Base-by-base conservation (phyloP, 2,888 invertebrate species). In the Conus canariensis region DNA sequence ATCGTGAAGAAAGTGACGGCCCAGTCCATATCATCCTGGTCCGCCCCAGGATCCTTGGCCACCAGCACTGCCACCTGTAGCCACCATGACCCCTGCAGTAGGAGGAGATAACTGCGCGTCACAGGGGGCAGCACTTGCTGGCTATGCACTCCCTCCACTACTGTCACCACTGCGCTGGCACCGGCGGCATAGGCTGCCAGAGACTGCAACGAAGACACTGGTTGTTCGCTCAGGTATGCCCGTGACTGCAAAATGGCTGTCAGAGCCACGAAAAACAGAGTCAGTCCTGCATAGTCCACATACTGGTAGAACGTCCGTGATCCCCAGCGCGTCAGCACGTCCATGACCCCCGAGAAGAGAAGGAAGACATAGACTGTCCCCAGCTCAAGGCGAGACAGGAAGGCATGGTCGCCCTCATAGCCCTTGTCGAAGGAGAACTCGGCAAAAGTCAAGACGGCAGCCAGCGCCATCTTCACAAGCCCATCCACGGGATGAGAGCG, bases 351-450 rank as follows among this genome's bases (percentile, higher is more conserved):
- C 6, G 80, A 88, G 2, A 88, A 59, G 10, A 88, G 14, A 10
- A 88, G 60, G 74, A 77, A 88, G 60, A 25, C 59, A 30, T 58
- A 88, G 60, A 88, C 22, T 8, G 88, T 88, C 9, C 88, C 88
- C 60, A 88, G 74, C 64, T 88, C 88, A 0, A 59, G 22, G 60
- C 60, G 70, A 5, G 88, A 82, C 19, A 88, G 77, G 25, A 88
- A 88, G 30, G 56, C 88, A 56, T 25, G 59, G n/a, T 88, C 88
- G 12, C 56, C 74, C 14, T 25, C 25, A 59, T 88, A 88, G 10
- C 88, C 88, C 30, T 16, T 60, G 80, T 88, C 88, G 25, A 80
- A 59, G 22, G 88, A 80, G n/a, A 80, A 88, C 45, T 88, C 88
- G 58, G 30, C 77, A 25, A 88, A 30, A 22, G 82, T 22, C 45